Conservation (phyloP, 2,797 vertebrate species). For the Propithecus perrieri region DNA sequence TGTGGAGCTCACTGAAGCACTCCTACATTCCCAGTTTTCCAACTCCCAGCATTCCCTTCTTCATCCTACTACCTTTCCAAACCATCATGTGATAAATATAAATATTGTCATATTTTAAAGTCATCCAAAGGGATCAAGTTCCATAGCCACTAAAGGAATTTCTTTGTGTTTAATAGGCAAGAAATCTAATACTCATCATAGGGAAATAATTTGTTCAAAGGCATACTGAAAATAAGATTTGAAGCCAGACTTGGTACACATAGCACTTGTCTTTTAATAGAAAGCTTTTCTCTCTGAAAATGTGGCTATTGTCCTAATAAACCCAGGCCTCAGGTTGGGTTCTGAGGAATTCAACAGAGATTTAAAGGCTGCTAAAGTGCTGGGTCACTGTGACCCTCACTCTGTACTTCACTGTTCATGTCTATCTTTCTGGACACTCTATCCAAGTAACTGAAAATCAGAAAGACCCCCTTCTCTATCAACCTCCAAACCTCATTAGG, state of each 20-base stretch:
- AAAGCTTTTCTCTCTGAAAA: background rate
- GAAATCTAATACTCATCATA: background rate
- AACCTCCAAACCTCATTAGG: slow-evolving; percentile 42
- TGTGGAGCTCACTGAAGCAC: background rate
- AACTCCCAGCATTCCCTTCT: background rate
- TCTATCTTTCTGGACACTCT: background rate
- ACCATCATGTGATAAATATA: background rate
- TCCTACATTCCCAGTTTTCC: background rate
- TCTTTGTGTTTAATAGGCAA: slow-evolving; percentile 21
- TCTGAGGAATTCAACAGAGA: slow-evolving; percentile 27
- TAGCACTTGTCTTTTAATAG: background rate
- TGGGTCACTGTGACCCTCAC: background rate
- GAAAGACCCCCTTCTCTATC: background rate
- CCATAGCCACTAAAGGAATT: background rate
- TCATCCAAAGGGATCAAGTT: background rate
- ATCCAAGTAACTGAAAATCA: slow-evolving; percentile 39
- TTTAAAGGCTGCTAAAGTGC: background rate
- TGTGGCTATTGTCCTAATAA: background rate
- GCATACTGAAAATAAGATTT: slow-evolving; percentile 38
- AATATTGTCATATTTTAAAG: background rate
- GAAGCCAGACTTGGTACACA: background rate
- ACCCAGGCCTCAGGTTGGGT: background rate
- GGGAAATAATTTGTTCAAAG: background rate
- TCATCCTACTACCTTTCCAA: background rate
- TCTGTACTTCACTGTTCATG: background rate